Conservation (phyloP, 2,113 vertebrate species). For the Tachuris rubrigastra region DNA sequence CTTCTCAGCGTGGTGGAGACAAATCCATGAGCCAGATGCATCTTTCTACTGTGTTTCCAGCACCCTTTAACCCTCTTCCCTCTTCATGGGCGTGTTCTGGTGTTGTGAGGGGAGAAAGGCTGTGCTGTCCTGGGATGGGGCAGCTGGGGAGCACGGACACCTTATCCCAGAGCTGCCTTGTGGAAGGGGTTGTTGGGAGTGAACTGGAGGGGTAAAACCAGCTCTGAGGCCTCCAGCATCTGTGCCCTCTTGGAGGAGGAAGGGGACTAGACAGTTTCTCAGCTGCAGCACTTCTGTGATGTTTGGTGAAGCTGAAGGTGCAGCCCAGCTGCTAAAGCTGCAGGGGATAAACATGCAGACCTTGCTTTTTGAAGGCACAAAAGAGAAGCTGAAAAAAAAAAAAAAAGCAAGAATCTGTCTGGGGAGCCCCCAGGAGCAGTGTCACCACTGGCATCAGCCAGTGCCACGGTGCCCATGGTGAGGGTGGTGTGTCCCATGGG, state of each 20-base stretch:
- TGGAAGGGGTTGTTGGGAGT: neutral
- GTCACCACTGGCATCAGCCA: neutral
- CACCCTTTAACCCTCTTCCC: neutral
- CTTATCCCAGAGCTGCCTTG: neutral
- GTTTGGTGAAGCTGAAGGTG: neutral
- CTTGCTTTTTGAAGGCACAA: neutral
- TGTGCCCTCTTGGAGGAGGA: neutral
- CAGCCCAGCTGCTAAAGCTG: neutral
- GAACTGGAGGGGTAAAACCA: neutral
- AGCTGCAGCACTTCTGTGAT: neutral
- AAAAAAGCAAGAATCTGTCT: neutral
- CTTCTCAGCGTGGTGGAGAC: accelerated
- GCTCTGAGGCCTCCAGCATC: neutral
- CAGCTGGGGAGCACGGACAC: neutral
- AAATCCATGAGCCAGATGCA: neutral
- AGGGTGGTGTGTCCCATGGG: neutral
- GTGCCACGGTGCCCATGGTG: accelerated
- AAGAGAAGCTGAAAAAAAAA: neutral
- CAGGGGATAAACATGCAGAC: neutral
- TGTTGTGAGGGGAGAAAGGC: neutral
- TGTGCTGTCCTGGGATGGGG: neutral
- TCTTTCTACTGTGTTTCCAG: neutral
- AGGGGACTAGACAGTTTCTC: neutral
- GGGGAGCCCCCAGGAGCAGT: neutral
- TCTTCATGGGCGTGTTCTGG: neutral